Evolutionary conservation across 2,888 invertebrate genomes (phyloP).

Genomic region (Sinhomidia bicolor): DNA sequence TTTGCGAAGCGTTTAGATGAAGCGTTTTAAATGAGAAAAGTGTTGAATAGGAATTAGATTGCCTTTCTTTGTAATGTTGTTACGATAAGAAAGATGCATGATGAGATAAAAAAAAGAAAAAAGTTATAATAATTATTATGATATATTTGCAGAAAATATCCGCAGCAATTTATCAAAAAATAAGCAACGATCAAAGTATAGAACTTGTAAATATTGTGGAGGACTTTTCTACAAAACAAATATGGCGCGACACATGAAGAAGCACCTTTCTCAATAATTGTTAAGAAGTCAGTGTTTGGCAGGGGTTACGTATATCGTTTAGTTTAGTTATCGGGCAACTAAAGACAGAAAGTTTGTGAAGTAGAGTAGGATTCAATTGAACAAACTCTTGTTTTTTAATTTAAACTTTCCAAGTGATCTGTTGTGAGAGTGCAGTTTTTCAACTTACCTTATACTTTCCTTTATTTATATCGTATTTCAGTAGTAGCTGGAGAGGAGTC

Average conservation of each 20-base stretch:
- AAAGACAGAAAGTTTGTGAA: too few relatives aligned
- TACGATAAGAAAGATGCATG: not conserved
- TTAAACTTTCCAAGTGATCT: not conserved
- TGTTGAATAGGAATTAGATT: not conserved
- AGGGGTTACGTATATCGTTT: not conserved
- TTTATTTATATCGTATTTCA: conserved; percentile 13
- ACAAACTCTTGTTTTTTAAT: too few relatives aligned
- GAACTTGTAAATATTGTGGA: conserved; percentile 74
- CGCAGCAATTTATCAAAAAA: conserved; percentile 19
- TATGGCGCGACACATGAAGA: conserved; percentile 75
- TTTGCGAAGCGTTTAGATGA: not conserved
- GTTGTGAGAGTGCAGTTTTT: not conserved
- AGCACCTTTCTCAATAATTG: conserved; percentile 70
- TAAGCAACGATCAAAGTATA: conserved; percentile 63
- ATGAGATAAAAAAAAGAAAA: not conserved
- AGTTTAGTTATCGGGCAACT: too few relatives aligned
- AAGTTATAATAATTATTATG: not conserved
- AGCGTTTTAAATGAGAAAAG: not conserved
- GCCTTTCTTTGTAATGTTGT: not conserved
- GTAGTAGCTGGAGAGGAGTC: not conserved
- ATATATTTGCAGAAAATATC: conserved; percentile 39
- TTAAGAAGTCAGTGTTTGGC: too few relatives aligned
- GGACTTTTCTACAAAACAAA: conserved; percentile 75
- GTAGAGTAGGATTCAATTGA: too few relatives aligned
- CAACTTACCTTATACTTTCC: not conserved